Percentiles rank a stretch among this genome's conserved stretches.
These are phyloP conservation scores for Pelosia muscerda DNA, from an alignment of 2,888 invertebrate genomes.

Conservation along the genomic window DNA sequence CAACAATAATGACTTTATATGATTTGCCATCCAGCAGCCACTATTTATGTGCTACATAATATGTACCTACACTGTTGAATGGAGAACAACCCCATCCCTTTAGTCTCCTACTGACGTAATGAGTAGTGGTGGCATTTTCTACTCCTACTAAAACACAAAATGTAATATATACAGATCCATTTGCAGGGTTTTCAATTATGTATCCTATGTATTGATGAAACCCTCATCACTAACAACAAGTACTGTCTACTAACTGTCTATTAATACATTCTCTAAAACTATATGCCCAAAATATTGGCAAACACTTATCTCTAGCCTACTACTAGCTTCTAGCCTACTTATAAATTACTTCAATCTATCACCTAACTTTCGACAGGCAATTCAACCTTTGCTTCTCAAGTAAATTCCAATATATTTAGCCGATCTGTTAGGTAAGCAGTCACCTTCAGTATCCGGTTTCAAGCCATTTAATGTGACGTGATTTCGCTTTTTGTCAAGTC, in stretches of 20 bases:
- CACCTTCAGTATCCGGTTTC: slow-evolving; percentile 26
- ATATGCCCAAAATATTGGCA: background rate
- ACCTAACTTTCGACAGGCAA: background rate
- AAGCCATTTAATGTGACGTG: slow-evolving; percentile 32
- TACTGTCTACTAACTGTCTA: background rate
- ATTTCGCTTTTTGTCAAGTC: slow-evolving; percentile 38
- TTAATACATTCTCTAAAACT: background rate
- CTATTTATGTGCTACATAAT: too few relatives aligned
- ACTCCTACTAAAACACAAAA: background rate
- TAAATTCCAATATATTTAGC: slow-evolving; percentile 6
- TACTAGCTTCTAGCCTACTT: background rate
- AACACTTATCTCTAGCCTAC: too few relatives aligned
- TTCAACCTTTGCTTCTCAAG: background rate
- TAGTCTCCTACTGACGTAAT: too few relatives aligned
- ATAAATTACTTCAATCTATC: slow-evolving; percentile 1
- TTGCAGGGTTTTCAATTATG: background rate
- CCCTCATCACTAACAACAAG: background rate
- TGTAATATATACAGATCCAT: background rate
- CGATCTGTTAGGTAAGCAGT: slow-evolving; percentile 5
- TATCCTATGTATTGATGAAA: background rate
- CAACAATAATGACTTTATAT: too few relatives aligned
- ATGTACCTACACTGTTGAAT: too few relatives aligned
- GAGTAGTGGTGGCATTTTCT: too few relatives aligned
- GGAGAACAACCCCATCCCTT: too few relatives aligned
- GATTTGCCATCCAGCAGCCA: too few relatives aligned